Conservation (phyloP, 1,140 invertebrate species). For the Caligus rogercresseyi region DNA sequence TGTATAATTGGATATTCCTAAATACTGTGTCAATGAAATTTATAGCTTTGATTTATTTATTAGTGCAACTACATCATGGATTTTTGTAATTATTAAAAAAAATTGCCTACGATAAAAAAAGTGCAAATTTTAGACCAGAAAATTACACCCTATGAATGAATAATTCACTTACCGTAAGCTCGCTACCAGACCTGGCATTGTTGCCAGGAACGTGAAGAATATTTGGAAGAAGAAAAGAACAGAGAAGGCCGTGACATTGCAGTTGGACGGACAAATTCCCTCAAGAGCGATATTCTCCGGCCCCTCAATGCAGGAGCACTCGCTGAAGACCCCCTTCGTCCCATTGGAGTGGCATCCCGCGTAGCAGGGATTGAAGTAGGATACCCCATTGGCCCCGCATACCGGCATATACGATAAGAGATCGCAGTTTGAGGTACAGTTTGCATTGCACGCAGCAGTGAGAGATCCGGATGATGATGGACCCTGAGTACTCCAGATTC, state of each 20-base stretch:
- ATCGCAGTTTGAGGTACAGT: conserved; percentile 3
- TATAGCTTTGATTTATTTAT: neutral
- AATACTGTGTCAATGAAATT: neutral
- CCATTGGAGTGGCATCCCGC: neutral
- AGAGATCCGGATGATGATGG: neutral
- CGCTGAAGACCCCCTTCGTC: neutral
- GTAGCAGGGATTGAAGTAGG: conserved; percentile 6
- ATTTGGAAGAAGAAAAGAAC: conserved; percentile 17
- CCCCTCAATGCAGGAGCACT: conserved; percentile 4
- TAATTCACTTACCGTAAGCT: neutral
- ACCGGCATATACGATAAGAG: neutral
- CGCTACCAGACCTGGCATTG: conserved; percentile 13
- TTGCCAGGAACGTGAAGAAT: conserved; percentile 18
- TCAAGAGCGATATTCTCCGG: neutral
- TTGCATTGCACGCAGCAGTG: conserved; percentile 4
- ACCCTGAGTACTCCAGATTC: conserved; percentile 29
- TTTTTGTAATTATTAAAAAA: neutral
- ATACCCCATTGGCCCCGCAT: neutral
- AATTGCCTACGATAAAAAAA: neutral
- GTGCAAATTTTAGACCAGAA: neutral
- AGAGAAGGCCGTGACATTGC: neutral
- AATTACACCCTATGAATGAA: neutral
- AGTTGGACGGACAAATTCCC: neutral
- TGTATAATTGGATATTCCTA: too few species aligned
- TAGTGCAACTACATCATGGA: neutral